Conservation (phyloP, 2,113 vertebrate genomes). For the Rhagologus leucostigma region DNA sequence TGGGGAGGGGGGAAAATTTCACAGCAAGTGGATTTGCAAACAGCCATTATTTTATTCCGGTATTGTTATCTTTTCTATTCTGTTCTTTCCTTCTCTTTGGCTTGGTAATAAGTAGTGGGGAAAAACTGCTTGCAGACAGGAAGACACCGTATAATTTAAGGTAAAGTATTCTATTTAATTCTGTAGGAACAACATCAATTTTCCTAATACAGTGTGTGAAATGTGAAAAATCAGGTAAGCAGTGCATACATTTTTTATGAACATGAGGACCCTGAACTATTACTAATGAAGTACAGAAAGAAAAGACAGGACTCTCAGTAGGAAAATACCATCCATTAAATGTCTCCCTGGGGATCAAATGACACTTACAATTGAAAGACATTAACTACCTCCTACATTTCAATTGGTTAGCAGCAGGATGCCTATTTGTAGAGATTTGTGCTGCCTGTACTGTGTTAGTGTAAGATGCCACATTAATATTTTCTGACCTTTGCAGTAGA, state of each 20-base stretch:
- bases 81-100: neutral
- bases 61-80: neutral
- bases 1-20: neutral
- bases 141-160: neutral
- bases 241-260: conserved; percentile 31
- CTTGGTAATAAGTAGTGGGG: neutral
- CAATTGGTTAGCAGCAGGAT: conserved; percentile 31
- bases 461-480: conserved; percentile 27
- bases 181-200: neutral
- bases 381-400: conserved; percentile 11
- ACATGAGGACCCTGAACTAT: neutral
- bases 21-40: neutral
- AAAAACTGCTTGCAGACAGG: neutral
- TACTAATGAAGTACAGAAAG: conserved; percentile 35
- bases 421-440: conserved; percentile 33
- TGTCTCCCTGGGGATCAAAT: conserved; percentile 38
- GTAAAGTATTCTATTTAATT: neutral
- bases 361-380: conserved; percentile 42
- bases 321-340: conserved; percentile 50
- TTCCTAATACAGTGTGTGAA: neutral
- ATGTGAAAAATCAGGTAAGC: conserved; percentile 10
- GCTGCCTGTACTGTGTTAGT: neutral
- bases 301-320: conserved; percentile 15
- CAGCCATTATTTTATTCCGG: neutral
- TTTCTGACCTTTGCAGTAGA: conserved; percentile 29